Evolutionary conservation across 2,113 vertebrate species (phyloP).

Genomic region (Porphyrio hochstetteri): DNA sequence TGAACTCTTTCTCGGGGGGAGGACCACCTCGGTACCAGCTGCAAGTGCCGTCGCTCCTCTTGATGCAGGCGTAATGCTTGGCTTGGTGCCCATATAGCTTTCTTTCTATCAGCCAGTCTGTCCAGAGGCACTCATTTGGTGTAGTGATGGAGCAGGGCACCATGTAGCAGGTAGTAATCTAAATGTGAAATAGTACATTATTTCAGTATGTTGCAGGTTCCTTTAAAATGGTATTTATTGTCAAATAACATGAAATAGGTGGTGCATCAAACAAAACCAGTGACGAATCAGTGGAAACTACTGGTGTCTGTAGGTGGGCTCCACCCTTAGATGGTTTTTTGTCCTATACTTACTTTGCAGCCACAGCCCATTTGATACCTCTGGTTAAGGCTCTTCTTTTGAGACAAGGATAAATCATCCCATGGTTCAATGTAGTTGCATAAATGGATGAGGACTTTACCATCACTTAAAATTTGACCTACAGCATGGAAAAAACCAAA

Average conservation of each 20-base stretch:
- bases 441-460: slow-evolving; percentile 86
- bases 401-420: slow-evolving; percentile 87
- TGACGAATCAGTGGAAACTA: not conserved
- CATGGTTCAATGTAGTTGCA: slow-evolving; percentile 90
- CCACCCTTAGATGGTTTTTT: not conserved
- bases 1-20: slow-evolving; percentile 84
- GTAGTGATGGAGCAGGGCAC: slow-evolving; percentile 79
- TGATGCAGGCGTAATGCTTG: slow-evolving; percentile 87
- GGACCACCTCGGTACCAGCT: slow-evolving; percentile 86
- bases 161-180: slow-evolving; percentile 89
- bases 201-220: not conserved
- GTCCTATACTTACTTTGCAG: slow-evolving; percentile 85
- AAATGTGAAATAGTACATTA: not conserved
- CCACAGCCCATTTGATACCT: slow-evolving; percentile 91
- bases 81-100: slow-evolving; percentile 85
- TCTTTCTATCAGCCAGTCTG: slow-evolving; percentile 86
- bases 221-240: not conserved
- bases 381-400: slow-evolving; percentile 91
- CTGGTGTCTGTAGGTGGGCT: not conserved
- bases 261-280: not conserved
- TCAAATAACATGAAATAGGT: not conserved
- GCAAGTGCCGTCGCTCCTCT: slow-evolving; percentile 83
- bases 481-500: not conserved
- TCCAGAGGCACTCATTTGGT: slow-evolving; percentile 90
- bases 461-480: slow-evolving; percentile 86